Evolutionary conservation across 1,140 invertebrate genomes (phyloP), one percentile per base, ranked within the genome.

Genomic region (Cyrtorhinus lividipennis): DNA sequence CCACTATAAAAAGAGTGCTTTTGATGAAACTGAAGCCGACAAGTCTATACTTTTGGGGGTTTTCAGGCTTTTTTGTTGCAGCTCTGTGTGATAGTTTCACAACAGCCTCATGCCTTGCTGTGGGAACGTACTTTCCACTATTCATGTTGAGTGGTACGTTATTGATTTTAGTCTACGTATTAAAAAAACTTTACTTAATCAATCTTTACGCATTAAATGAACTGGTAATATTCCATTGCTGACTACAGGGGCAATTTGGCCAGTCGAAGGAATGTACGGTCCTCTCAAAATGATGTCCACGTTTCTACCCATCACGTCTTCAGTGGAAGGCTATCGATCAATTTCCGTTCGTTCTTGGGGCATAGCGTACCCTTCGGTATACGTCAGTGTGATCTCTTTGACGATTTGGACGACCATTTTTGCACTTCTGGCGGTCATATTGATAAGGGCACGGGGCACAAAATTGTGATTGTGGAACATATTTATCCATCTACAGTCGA

Each of bases 201-300:
- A 8, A 10, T 44, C n/a, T 44, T 44, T 44, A 8, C n/a, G 38
- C 8, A 44, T 44, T 44, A 44, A n/a, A n/a, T n/a, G n/a, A n/a
- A n/a, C n/a, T n/a, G n/a, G n/a, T n/a, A n/a, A n/a, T n/a, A n/a
- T n/a, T n/a, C n/a, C n/a, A n/a, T n/a, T n/a, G n/a, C n/a, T n/a
- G n/a, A n/a, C n/a, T n/a, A 12, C 68, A 80, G 84, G 92, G 25
- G 91, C 89, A 18, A 88, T 89, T 66, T 90, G 87, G 87, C 87
- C 87, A 59, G 85, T 88, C 71, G 81, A 87, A 75, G 85, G 87
- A 68, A 96, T 96, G 88, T 92, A 92, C 1, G 65, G 66, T 8
- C 73, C 73, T 66, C 69, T 83, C 30, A 69, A 71, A 48, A 75
- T 77, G 63, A 71, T 30, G 2, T 25, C 58, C 10, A 22, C 24